A percentile compares a stretch with the other conserved stretches of the same genome.
Conservation (phyloP, 2,113 vertebrate genomes). For the Formicarius rufipectus region DNA sequence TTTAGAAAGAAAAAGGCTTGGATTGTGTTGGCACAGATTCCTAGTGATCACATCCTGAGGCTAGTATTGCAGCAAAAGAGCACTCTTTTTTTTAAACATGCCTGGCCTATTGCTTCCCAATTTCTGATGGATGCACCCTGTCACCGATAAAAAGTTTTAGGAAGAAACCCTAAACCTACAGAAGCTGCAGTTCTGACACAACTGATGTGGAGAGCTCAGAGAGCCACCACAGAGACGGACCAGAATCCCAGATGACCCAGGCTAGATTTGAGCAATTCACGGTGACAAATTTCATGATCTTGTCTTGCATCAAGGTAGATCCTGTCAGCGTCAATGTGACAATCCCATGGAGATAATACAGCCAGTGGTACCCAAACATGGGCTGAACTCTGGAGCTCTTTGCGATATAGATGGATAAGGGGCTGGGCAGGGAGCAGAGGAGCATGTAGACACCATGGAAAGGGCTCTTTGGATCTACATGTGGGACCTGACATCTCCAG, state of each 20-base stretch:
- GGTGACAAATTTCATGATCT: rapidly evolving
- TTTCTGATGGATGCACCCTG: background rate
- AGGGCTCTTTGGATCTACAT: background rate
- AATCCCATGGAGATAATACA: background rate
- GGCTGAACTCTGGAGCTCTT: background rate
- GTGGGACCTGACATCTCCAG: background rate
- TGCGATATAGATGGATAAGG: background rate
- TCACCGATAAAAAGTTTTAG: background rate
- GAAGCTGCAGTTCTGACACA: background rate
- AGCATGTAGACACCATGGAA: background rate
- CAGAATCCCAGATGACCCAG: background rate
- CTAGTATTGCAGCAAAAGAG: background rate
- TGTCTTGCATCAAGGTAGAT: background rate
- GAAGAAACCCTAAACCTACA: background rate
- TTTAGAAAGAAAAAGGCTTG: background rate
- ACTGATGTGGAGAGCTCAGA: background rate
- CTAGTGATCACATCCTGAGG: background rate
- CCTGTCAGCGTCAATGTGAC: background rate
- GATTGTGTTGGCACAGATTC: too few species aligned
- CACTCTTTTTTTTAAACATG: background rate
- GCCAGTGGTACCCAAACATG: rapidly evolving
- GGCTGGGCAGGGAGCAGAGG: background rate
- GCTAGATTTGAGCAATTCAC: background rate
- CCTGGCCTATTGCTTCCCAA: background rate
- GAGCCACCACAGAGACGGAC: background rate